Base-by-base conservation (phyloP, 30 jellyfish, hydroid and myxozoan species). In the Chironex yamaguchii region DNA sequence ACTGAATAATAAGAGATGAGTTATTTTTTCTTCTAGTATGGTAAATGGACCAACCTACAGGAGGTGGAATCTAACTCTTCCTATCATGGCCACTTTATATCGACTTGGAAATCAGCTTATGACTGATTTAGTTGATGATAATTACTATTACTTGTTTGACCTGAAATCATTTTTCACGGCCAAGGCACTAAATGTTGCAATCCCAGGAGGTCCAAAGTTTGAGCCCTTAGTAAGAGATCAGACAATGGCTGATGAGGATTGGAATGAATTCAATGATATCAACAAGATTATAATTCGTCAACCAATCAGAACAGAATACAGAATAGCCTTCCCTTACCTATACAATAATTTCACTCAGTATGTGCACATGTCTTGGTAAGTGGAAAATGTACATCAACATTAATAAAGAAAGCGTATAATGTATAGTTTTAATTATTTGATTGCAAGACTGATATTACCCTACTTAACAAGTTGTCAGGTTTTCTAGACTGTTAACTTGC, bases 121-220 rank as follows among this genome's bases (percentile, higher is more conserved):
- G 24, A 95, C 99, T 0, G 99, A 95, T 67, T 81, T 95, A 34
- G 98, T 95, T 34, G 99, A 95, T 72, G 96, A 90, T 35, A 95
- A 95, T 66, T 95, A 95, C 81, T 95, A 70, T 81, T 95, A 95
- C 84, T 87, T 95, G 25, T 95, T 95, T 77, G 99, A 95, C 36
- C 85, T 95, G 51, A 90, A 90, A 67, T 89, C 99, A 29, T 95
- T 95, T 67, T 95, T 95, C 91, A 95, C 99, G 24, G 99, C 99
- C 71, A 95, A 95, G 76, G 99, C 99, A 2, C 80, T 95, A 74
- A 95, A 90, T 71, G 71, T 95, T 42, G 99, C 99, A 17, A 95
- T 95, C 32, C 99, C 99, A 20, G 99, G 99, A 12, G 99, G 99
- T n/a, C 99, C 99, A 12, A 95, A 95, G 62, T 95, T 95, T 86